phyloP scores from a whole-genome alignment of 2,888 invertebrate genomes.

The Diarsia dahlii region DNA sequence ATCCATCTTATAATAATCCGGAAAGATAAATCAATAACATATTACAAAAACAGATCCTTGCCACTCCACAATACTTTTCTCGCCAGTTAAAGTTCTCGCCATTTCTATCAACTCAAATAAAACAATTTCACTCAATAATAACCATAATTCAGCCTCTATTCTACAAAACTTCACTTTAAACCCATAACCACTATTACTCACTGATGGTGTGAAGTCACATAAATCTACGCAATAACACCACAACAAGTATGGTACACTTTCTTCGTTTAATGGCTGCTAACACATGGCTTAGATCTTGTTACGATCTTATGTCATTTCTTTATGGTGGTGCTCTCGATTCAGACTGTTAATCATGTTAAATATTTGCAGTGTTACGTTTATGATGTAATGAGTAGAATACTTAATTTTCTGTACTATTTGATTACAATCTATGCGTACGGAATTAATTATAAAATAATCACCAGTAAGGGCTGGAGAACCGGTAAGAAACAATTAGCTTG shows the following conservation, averaged over 20 bases:
- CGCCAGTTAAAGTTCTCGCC: neutral
- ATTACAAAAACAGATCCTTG: neutral
- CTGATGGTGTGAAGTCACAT: conserved; percentile 56
- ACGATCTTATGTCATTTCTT: conserved; percentile 32
- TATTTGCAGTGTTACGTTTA: neutral
- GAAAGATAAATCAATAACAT: neutral
- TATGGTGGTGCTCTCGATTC: conserved; percentile 27
- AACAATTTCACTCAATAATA: conserved; percentile 19
- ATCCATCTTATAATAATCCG: neutral
- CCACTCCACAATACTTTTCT: neutral
- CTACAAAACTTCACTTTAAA: neutral
- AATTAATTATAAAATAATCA: neutral
- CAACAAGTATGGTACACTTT: conserved; percentile 34
- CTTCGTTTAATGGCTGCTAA: conserved; percentile 38
- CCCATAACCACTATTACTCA: conserved; percentile 12
- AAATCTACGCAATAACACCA: conserved; percentile 52
- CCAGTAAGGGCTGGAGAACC: no score
- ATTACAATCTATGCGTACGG: neutral
- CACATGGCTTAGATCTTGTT: conserved; percentile 20
- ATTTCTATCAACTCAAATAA: conserved; percentile 13
- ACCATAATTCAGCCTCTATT: conserved; percentile 16
- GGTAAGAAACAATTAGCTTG: neutral
- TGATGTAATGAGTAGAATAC: conserved; percentile 26
- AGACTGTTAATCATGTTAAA: conserved; percentile 27
- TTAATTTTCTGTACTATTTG: neutral